These are phyloP conservation scores for Alexandromys fortis DNA, from an alignment of 2,113 vertebrate species.

Conservation along the genomic window DNA sequence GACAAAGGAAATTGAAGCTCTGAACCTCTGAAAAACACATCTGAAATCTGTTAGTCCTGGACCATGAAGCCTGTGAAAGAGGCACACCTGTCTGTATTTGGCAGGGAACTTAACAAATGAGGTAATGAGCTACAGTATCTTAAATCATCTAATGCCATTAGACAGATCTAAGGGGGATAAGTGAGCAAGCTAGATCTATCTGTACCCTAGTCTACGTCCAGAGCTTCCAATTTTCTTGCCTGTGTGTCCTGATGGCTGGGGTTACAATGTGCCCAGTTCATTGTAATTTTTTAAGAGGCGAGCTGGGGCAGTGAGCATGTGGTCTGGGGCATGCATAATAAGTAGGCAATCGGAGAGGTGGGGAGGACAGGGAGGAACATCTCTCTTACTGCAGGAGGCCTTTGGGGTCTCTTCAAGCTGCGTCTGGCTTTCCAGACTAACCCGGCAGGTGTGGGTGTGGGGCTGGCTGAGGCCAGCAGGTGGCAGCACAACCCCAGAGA, in stretches of 20 bases:
- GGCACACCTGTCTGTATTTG: too few species aligned
- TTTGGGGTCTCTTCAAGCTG: background rate
- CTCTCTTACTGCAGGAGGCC: rapidly evolving
- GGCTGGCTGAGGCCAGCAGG: constrained; percentile 20
- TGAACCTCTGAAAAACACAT: too few species aligned
- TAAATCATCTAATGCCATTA: too few species aligned
- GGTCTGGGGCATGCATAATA: background rate
- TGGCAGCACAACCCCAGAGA: constrained; percentile 64
- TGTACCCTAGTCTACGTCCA: background rate
- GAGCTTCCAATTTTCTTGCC: background rate
- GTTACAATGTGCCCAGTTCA: background rate
- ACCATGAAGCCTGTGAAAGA: too few species aligned
- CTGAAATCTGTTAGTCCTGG: too few species aligned
- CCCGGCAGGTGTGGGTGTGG: background rate
- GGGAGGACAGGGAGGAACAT: background rate
- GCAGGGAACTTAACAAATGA: too few species aligned
- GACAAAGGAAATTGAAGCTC: too few species aligned
- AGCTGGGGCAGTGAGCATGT: background rate
- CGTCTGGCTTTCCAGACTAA: background rate
- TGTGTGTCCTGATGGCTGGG: background rate
- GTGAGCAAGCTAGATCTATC: background rate
- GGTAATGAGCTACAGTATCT: too few species aligned
- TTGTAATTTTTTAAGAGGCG: background rate
- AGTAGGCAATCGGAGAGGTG: background rate
- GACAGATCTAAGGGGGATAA: too few species aligned